phyloP scores from a whole-genome alignment of 2,113 vertebrate genomes.

The cattle (Bos taurus) region DNA sequence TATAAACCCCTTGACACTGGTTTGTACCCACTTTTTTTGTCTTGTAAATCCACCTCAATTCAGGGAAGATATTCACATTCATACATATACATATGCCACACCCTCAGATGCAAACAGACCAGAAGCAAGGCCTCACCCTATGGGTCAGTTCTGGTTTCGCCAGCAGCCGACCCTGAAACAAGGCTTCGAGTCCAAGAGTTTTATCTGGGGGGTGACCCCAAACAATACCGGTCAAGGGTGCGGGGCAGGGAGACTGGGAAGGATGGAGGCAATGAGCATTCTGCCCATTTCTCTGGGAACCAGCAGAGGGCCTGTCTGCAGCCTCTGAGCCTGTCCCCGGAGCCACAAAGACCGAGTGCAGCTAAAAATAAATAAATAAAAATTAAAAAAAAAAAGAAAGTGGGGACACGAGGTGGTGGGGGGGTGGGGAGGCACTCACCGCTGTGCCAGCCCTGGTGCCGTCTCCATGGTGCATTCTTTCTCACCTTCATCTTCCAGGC shows the following conservation, averaged over 20 bases:
- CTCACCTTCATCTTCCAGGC: not conserved
- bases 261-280: not conserved
- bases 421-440: not conserved
- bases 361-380: not conserved
- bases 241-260: not conserved
- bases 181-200: not conserved
- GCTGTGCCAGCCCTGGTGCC: fast-evolving
- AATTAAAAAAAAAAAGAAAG: not conserved
- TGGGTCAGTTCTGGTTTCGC: not conserved
- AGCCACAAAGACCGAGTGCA: not conserved
- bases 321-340: fast-evolving
- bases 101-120: not conserved
- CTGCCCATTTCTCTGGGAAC: not conserved
- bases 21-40: not conserved
- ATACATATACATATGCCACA: fast-evolving
- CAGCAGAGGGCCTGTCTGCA: no score
- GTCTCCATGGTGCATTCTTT: not conserved
- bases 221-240: fast-evolving
- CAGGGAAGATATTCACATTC: not conserved
- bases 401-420: not conserved
- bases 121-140: not conserved
- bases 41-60: not conserved
- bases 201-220: not conserved
- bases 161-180: not conserved
- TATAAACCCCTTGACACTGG: fast-evolving